Percentiles rank a stretch among this genome's conserved stretches.
phyloP scores from a whole-genome alignment of 2,797 vertebrate genomes.

The Channallabes apus region DNA sequence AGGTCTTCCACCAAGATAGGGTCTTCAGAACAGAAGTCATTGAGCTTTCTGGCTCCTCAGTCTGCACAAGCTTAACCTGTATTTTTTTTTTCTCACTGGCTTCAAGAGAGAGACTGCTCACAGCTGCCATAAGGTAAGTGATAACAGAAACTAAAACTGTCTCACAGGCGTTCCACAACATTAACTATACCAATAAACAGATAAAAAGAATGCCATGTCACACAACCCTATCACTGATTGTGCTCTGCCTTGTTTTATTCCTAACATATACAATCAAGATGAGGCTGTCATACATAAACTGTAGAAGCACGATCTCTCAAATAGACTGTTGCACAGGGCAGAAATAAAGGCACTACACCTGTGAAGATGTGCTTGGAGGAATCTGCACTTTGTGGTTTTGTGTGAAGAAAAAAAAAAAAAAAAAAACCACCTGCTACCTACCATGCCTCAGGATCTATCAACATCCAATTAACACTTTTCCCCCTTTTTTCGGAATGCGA shows the following conservation, averaged over 20 bases:
- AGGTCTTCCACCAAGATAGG: not conserved
- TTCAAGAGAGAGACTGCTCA: no score
- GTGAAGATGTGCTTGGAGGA: not conserved
- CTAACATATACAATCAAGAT: no score
- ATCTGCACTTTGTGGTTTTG: conserved; percentile 4
- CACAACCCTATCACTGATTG: not conserved
- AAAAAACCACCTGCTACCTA: conserved; percentile 5
- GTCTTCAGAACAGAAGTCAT: not conserved
- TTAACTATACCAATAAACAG: not conserved
- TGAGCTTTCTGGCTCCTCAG: not conserved
- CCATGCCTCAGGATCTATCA: conserved; percentile 3
- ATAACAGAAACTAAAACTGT: not conserved
- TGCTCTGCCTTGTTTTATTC: not conserved
- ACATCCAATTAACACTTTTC: conserved; percentile 7
- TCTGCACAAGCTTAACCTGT: not conserved
- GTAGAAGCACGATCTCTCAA: not conserved
- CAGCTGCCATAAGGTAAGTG: not conserved
- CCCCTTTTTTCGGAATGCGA: not conserved
- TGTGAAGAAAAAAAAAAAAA: conserved; percentile 11
- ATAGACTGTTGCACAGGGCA: not conserved
- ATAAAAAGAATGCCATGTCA: not conserved
- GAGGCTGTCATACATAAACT: not conserved
- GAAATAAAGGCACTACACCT: not conserved
- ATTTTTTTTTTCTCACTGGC: not conserved
- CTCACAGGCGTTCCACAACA: not conserved